phyloP scores from a whole-genome alignment of 2,797 vertebrate genomes.

The Sebastes oblongus region DNA sequence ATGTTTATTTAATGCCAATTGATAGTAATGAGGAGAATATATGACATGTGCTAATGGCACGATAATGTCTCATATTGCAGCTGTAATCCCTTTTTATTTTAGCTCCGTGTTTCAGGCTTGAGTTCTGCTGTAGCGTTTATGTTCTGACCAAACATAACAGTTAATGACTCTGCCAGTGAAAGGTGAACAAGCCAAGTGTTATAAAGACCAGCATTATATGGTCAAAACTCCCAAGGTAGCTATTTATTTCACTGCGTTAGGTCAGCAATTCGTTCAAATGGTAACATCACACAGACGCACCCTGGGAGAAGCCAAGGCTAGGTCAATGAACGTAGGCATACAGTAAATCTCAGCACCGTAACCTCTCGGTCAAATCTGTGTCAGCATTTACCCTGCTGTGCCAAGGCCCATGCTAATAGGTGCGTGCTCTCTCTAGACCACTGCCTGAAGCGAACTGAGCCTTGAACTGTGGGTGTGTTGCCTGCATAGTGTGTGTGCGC shows the following conservation, averaged over 20 bases:
- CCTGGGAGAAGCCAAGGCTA: constrained; percentile 63
- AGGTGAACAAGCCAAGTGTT: constrained; percentile 65
- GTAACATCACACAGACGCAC: constrained; percentile 53
- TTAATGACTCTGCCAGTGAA: constrained; percentile 60
- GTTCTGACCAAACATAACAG: constrained; percentile 45
- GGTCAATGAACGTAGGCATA: constrained; percentile 58
- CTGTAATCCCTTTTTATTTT: constrained; percentile 3
- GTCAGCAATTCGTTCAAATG: constrained; percentile 69
- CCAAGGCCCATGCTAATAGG: constrained; percentile 74
- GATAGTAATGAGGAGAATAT: background rate
- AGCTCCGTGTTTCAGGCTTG: background rate
- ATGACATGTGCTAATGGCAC: background rate
- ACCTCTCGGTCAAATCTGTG: constrained; percentile 73
- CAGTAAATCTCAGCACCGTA: constrained; percentile 69
- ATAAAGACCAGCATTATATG: constrained; percentile 60
- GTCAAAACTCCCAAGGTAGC: constrained; percentile 57
- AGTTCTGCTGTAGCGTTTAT: constrained; percentile 31
- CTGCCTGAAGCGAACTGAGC: constrained; percentile 43
- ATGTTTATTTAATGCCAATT: background rate
- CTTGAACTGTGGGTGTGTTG: constrained; percentile 45
- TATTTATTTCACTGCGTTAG: constrained; percentile 61
- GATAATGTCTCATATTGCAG: background rate
- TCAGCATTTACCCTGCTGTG: constrained; percentile 68
- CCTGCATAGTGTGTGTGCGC: background rate
- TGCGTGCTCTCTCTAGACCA: constrained; percentile 42